Percentiles rank a stretch among this genome's conserved stretches.
These are phyloP conservation scores for Pardosa pseudoannulata DNA, from an alignment of 2,888 invertebrate species.

Conservation along the genomic window DNA sequence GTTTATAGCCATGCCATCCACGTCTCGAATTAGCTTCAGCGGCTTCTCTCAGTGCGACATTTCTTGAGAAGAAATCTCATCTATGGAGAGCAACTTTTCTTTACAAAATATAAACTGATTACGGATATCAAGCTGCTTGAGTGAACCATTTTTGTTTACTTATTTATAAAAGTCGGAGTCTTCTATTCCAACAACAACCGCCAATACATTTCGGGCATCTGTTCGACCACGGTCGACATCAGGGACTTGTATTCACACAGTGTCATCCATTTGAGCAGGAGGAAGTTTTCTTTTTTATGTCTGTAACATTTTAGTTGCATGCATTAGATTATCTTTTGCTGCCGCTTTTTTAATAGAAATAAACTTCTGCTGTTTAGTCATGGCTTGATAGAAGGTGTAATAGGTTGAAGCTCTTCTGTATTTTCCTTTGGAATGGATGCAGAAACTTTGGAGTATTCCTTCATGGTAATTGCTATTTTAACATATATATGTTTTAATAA, in stretches of 20 bases:
- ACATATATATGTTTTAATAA: no score
- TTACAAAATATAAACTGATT: conserved; percentile 10
- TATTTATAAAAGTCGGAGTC: conserved; percentile 38
- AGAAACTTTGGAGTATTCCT: no score
- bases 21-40: conserved; percentile 13
- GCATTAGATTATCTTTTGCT: conserved; percentile 26
- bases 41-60: conserved; percentile 51
- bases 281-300: conserved; percentile 21
- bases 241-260: conserved; percentile 39
- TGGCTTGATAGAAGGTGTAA: background rate
- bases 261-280: conserved; percentile 47
- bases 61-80: conserved; percentile 55
- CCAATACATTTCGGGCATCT: conserved; percentile 1
- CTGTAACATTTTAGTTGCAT: conserved; percentile 20
- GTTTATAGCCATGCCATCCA: conserved; percentile 1
- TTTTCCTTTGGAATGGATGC: no score
- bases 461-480: no score
- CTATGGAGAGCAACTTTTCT: conserved; percentile 42
- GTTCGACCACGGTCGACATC: conserved; percentile 33
- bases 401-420: no score
- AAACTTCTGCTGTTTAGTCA: background rate
- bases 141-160: conserved; percentile 5
- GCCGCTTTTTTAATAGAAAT: background rate
- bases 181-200: conserved; percentile 16
- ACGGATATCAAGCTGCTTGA: background rate